These are phyloP conservation scores for Heliconius congener DNA, from an alignment of 1,140 invertebrate genomes.

Conservation along the genomic window DNA sequence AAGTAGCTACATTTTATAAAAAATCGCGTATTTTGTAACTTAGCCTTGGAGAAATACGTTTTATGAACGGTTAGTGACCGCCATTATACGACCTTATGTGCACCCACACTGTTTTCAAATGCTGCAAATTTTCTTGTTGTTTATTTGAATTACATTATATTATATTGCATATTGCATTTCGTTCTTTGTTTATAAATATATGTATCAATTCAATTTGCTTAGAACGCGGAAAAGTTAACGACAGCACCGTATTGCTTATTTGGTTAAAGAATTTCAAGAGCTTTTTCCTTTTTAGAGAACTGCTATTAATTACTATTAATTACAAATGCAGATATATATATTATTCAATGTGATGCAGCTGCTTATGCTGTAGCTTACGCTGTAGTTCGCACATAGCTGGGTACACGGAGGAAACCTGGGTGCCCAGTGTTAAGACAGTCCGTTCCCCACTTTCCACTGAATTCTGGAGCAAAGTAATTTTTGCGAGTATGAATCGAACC, in stretches of 20 bases:
- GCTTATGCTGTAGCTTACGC: neutral
- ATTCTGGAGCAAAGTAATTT: no score
- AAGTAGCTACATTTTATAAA: neutral
- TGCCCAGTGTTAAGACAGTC: no score
- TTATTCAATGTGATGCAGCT: neutral
- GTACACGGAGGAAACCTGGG: no score
- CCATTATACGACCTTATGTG: slow-evolving; percentile 62
- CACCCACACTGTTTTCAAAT: slow-evolving; percentile 59
- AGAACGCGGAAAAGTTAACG: neutral
- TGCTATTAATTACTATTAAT: no score
- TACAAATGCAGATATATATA: neutral
- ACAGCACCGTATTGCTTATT: neutral
- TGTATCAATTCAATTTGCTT: neutral
- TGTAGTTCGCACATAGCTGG: no score
- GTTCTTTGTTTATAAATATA: slow-evolving; percentile 10
- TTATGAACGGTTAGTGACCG: slow-evolving; percentile 51
- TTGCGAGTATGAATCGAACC: no score
- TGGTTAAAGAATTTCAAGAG: slow-evolving; percentile 4
- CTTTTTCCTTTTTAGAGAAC: neutral
- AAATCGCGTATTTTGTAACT: slow-evolving; percentile 9
- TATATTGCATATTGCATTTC: neutral
- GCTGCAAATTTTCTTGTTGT: slow-evolving; percentile 21
- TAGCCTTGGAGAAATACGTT: slow-evolving; percentile 54
- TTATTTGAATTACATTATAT: neutral
- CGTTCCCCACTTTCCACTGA: no score